Evolutionary conservation across 2,113 vertebrate genomes (phyloP).

Genomic region (Psittacus erithacus): DNA sequence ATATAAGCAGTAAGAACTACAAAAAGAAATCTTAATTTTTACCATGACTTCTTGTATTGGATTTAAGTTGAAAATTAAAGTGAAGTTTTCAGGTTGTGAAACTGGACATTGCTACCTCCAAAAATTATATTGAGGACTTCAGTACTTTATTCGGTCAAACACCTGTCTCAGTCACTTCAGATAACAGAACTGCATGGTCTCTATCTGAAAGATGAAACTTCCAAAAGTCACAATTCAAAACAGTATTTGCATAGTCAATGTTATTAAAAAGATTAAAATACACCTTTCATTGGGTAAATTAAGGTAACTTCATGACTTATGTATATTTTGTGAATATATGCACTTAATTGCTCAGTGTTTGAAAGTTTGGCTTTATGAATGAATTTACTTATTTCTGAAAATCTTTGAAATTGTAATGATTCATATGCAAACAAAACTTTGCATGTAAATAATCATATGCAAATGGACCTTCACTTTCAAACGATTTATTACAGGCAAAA

Average conservation of each 20-base stretch:
- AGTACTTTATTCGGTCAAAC: background rate
- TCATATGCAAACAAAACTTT: background rate
- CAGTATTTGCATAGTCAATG: background rate
- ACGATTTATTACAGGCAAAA: background rate
- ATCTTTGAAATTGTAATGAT: background rate
- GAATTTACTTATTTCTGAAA: background rate
- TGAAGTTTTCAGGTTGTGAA: background rate
- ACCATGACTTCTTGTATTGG: background rate
- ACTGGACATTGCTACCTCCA: background rate
- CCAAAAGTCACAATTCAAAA: background rate
- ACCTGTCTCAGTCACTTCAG: background rate
- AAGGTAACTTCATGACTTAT: background rate
- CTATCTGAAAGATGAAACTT: background rate
- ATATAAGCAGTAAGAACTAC: background rate
- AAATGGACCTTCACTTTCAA: background rate
- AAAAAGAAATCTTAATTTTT: background rate
- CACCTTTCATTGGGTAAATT: background rate
- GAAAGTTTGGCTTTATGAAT: background rate
- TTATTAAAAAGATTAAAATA: background rate
- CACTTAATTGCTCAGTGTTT: background rate
- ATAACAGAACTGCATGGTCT: background rate
- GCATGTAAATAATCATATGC: background rate
- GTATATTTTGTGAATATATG: background rate
- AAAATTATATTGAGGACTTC: background rate
- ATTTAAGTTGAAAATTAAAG: background rate